Conservation (phyloP, 2,888 invertebrate species). For the Lypha dubia region DNA sequence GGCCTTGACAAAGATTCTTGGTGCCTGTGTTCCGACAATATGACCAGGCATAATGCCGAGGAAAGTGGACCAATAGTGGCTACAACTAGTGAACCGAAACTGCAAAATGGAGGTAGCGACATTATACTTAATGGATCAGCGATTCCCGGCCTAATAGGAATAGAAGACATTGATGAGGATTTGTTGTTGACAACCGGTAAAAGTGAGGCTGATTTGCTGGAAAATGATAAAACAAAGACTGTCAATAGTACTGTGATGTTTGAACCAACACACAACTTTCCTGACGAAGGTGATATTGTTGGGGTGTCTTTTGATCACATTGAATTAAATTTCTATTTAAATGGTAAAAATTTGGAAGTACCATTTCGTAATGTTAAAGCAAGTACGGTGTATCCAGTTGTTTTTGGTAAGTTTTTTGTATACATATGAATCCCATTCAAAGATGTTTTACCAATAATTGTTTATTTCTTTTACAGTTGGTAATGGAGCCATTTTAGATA, state of each 20-base stretch:
- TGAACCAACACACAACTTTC: constrained; percentile 82
- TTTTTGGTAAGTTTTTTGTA: constrained; percentile 89
- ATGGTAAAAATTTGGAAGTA: constrained; percentile 93
- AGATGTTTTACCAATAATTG: too few species aligned
- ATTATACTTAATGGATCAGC: constrained; percentile 76
- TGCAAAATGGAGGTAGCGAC: constrained; percentile 72
- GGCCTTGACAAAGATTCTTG: constrained; percentile 96
- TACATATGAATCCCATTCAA: too few species aligned
- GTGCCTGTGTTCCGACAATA: constrained; percentile 95
- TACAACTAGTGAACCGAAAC: constrained; percentile 72
- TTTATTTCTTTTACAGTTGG: constrained; percentile 92
- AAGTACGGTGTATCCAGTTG: constrained; percentile 95
- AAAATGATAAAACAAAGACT: constrained; percentile 21
- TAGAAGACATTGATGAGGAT: constrained; percentile 83
- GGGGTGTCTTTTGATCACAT: constrained; percentile 98
- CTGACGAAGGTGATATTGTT: constrained; percentile 93
- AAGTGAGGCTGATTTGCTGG: constrained; percentile 76
- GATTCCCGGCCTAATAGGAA: constrained; percentile 79
- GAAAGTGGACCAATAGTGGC: constrained; percentile 84
- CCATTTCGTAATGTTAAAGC: constrained; percentile 92
- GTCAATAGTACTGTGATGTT: constrained; percentile 49
- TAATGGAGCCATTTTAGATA: constrained; percentile 98
- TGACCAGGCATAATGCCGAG: constrained; percentile 92
- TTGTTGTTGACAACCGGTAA: constrained; percentile 77
- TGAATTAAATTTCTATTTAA: constrained; percentile 96